Base-by-base conservation (phyloP, 1,140 invertebrate genomes). In the Drosophila jambulina region DNA sequence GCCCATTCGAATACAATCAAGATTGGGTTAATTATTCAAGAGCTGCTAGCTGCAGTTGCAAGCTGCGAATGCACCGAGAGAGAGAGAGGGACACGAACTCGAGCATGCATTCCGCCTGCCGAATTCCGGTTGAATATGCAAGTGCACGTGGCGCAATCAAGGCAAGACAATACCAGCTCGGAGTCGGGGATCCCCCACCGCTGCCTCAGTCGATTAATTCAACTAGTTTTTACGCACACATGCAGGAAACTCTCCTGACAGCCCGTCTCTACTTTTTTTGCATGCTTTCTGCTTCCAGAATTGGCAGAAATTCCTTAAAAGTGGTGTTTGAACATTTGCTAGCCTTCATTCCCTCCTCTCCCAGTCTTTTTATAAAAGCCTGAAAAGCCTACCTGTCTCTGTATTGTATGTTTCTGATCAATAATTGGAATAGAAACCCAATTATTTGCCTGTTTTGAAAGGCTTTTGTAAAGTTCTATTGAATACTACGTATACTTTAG, bases 1-100 rank as follows among this genome's bases (percentile, higher is more conserved):
- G 68, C 67, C 70, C 68, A 74, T 74, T 72, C 45, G 70, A 60
- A 71, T 48, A 60, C 70, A 70, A 72, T 72, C 67, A 74, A 27
- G 45, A 43, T 60, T 29, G 29, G 68, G 67, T 74, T 74, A 74
- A 74, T 74, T 74, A 74, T 72, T 74, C 70, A 74, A 74, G 36
- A 49, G 25, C 21, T 38, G 49, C 34, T n/a, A 10, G 34, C 13
- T 45, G 67, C 62, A 45, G 21, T 12, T n/a, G 42, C 23, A 45
- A 58, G 45, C 19, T 36, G 48, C 38, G 29, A 27, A 19, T 40
- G 48, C 38, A n/a, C 10, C 9, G 0, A 17, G 10, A 6, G 19
- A n/a, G 15, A n/a, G 27, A 15, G 58, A 7, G 15, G 17, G 58
- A 19, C 21, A 61, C 58, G 27, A 43, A 60, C 51, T 54, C 51